phyloP scores from a whole-genome alignment of 2,888 invertebrate genomes.

The Torymus aiolomorphi region DNA sequence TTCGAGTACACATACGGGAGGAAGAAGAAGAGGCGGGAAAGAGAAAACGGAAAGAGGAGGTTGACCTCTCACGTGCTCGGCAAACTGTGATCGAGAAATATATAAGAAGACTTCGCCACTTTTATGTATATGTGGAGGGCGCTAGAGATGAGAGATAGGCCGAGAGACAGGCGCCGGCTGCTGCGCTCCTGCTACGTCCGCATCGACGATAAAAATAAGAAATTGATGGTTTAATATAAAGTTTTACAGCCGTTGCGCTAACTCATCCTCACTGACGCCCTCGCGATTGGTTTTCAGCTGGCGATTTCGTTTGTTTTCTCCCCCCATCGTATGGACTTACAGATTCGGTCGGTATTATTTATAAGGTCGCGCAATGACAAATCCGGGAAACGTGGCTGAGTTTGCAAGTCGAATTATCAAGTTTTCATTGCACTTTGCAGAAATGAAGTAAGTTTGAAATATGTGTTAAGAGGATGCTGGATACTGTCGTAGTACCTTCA shows the following conservation, averaged over 20 bases:
- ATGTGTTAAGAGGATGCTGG: no score
- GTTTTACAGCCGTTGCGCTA: neutral
- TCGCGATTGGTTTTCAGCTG: no score
- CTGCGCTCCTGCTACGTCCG: neutral
- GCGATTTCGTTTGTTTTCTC: no score
- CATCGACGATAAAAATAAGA: slow-evolving; percentile 9
- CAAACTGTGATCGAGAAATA: neutral
- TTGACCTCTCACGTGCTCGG: neutral
- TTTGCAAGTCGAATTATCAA: neutral
- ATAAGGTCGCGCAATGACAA: no score
- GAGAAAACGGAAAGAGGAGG: no score
- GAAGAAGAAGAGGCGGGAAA: no score
- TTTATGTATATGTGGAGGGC: slow-evolving; percentile 3
- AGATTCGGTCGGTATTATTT: no score
- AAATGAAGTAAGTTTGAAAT: neutral
- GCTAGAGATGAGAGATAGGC: neutral
- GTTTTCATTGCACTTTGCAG: neutral
- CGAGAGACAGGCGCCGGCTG: neutral
- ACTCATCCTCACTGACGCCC: no score
- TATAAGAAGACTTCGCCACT: neutral
- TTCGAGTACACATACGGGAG: no score
- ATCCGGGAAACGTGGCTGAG: neutral
- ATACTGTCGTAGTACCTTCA: neutral
- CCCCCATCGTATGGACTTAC: no score
- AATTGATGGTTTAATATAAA: slow-evolving; percentile 30